Percentiles rank a stretch among this genome's conserved stretches.
Conservation (phyloP, 1,140 invertebrate genomes). For the Dolichoris vasculosae region DNA sequence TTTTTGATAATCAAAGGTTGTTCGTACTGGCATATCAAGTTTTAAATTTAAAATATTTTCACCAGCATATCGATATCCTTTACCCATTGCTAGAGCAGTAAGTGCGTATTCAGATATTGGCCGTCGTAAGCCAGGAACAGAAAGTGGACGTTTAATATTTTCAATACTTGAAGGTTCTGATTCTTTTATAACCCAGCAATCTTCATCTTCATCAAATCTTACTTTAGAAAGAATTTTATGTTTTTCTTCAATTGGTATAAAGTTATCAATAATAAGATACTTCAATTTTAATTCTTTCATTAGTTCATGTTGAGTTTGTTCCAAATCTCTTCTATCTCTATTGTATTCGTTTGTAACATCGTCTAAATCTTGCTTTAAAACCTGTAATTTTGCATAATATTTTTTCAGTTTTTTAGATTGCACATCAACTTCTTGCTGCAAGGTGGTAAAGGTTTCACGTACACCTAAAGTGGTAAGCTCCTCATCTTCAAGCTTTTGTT, state of each 20-base stretch:
- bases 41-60: constrained; percentile 91
- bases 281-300: constrained; percentile 85
- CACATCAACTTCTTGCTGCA: constrained; percentile 94
- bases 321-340: constrained; percentile 85
- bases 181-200: constrained; percentile 83
- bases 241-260: constrained; percentile 94
- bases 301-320: constrained; percentile 87
- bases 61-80: constrained; percentile 79
- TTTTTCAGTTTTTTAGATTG: constrained; percentile 90
- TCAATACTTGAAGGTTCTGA: constrained; percentile 70
- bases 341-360: constrained; percentile 90
- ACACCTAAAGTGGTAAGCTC: constrained; percentile 94
- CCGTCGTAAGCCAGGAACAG: constrained; percentile 78
- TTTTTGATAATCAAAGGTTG: constrained; percentile 86
- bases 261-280: constrained; percentile 95
- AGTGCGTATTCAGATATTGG: constrained; percentile 85
- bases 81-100: constrained; percentile 77
- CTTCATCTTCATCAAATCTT: constrained; percentile 91
- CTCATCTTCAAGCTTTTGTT: constrained; percentile 88
- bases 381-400: constrained; percentile 69
- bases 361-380: constrained; percentile 82
- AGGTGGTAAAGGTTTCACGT: constrained; percentile 94
- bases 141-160: constrained; percentile 78
- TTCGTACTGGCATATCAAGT: constrained; percentile 85
- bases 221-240: constrained; percentile 85